Base-by-base conservation (phyloP, 2,113 vertebrate genomes). In the Antechinus flavipes region DNA sequence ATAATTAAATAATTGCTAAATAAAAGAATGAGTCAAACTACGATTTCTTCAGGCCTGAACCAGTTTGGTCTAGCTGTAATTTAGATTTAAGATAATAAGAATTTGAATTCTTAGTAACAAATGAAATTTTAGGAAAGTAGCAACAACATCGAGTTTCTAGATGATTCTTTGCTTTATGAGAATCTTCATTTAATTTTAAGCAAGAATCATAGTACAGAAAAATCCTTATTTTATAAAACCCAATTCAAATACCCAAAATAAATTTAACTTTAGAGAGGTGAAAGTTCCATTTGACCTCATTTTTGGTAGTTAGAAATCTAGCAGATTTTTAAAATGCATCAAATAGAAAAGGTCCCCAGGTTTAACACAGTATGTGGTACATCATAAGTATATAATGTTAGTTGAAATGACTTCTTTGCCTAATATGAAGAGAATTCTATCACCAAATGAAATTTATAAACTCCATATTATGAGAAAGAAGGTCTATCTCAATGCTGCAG, bases 381-480 rank as follows among this genome's bases (percentile, higher is more conserved):
- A 58, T 61, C 11, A 0, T 0, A 61, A 10, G 27, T 14, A 11
- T 10, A 27, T 27, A 58, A 58, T 61, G 27, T 2, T 12, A 27
- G 26, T 61, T 61, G 10, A 61, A 3, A 30, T 61, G 58, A 61
- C 10, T 54, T 53, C 19, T 42, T 95, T 24, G 61, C 30, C 90
- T 95, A 54, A 26, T 93, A 11, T 61, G 35, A 90, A 54, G 96
- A 96, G 93, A n/a, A 95, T 93, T 95, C 54, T 95, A 68, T 90
- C 49, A 91, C 46, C 54, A 94, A 89, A 96, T 54, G 95, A 95
- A 93, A 49, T 84, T 30, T 92, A 91, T 91, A 27, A 68, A n/a
- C 30, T 94, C 96, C 93, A 90, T 91, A 94, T 89, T 76, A 92
- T n/a, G 27, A 25, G 49, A 53, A 97, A 91, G 54, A 90, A 4